Percentiles rank a stretch among this genome's conserved stretches.
phyloP scores from a whole-genome alignment of 2,888 invertebrate species.

The Cyclophora punctaria region DNA sequence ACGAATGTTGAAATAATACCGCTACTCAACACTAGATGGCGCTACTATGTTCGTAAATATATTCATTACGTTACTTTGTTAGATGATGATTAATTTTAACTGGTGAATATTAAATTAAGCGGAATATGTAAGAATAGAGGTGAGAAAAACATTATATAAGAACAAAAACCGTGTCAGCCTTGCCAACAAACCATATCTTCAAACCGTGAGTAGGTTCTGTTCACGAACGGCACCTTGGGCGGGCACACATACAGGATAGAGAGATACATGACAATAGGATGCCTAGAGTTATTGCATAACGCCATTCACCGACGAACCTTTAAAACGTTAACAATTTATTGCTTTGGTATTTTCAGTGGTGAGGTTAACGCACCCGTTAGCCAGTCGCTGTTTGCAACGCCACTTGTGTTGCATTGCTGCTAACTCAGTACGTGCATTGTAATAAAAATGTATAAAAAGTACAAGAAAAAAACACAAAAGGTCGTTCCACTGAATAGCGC shows the following conservation, averaged over 20 bases:
- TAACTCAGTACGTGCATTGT: constrained; percentile 7
- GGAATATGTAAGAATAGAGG: constrained; percentile 10
- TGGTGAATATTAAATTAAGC: neutral
- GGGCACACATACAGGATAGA: constrained; percentile 32
- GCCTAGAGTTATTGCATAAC: constrained; percentile 35
- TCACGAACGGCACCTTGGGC: constrained; percentile 45
- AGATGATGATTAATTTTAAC: neutral
- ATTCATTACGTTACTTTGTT: neutral
- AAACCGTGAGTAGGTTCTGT: constrained; percentile 61
- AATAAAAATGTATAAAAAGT: constrained; percentile 13
- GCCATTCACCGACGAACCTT: constrained; percentile 30
- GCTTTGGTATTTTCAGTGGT: constrained; percentile 8
- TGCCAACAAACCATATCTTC: constrained; percentile 59
- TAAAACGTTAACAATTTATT: constrained; percentile 1
- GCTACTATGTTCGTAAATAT: constrained; percentile 13
- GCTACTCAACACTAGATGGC: constrained; percentile 59
- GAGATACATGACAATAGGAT: constrained; percentile 27
- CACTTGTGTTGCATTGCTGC: constrained; percentile 28
- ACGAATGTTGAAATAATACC: constrained; percentile 9
- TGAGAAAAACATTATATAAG: constrained; percentile 18
- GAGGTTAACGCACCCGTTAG: constrained; percentile 31
- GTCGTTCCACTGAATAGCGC: constrained; percentile 33
- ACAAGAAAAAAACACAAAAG: constrained; percentile 22
- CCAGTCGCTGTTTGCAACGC: constrained; percentile 26
- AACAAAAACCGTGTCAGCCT: constrained; percentile 41